A percentile compares a stretch with the other conserved stretches of the same genome.
Conservation (phyloP, 2,888 invertebrate species). For the Andrena fulva region DNA sequence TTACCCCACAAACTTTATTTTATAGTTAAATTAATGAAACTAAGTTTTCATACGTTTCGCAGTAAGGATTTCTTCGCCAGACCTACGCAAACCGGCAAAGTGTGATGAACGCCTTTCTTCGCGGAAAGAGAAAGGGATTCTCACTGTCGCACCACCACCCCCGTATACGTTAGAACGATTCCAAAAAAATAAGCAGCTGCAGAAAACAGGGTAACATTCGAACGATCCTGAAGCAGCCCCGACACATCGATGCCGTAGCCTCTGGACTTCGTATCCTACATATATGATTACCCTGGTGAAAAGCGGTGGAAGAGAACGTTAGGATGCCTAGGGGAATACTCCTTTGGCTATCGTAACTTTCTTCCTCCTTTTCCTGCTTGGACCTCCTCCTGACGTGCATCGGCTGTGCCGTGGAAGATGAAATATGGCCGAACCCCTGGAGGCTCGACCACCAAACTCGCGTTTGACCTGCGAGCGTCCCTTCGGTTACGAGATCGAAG, state of each 20-base stretch:
- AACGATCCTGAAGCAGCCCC: neutral
- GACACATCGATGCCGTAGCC: conserved; percentile 30
- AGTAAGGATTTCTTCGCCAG: neutral
- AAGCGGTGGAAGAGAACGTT: conserved; percentile 48
- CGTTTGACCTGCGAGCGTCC: conserved; percentile 35
- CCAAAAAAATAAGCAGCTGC: neutral
- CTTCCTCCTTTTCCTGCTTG: conserved; percentile 36
- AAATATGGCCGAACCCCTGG: conserved; percentile 60
- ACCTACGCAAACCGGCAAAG: neutral
- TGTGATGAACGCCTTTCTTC: no score
- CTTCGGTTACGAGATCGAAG: conserved; percentile 6
- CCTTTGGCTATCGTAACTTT: conserved; percentile 59
- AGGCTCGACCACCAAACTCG: conserved; percentile 32
- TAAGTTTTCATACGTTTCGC: neutral
- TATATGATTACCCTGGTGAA: conserved; percentile 54
- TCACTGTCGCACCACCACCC: neutral
- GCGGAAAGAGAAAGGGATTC: neutral
- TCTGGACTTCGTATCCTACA: conserved; percentile 37
- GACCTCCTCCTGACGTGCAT: conserved; percentile 49
- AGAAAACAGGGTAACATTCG: neutral
- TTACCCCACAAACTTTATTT: conserved; percentile 16
- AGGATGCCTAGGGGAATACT: conserved; percentile 60
- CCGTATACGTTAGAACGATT: neutral
- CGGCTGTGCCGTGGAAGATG: conserved; percentile 47
- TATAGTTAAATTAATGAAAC: neutral